phyloP scores from a whole-genome alignment of 1,140 invertebrate species.

The Cataglyphis hispanica region DNA sequence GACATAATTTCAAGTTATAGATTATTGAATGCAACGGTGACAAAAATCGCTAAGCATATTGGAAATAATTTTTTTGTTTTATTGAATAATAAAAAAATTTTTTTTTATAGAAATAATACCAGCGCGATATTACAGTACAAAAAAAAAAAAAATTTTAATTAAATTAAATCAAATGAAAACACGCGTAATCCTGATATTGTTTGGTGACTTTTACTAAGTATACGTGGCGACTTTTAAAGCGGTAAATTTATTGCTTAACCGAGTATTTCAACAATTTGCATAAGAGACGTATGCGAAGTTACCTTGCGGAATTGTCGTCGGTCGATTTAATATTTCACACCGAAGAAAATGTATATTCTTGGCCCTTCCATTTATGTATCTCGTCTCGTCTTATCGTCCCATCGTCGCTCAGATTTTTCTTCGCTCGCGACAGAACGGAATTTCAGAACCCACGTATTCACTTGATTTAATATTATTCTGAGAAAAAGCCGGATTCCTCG shows the following conservation, averaged over 20 bases:
- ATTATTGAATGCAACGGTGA: not conserved
- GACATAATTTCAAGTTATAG: not conserved
- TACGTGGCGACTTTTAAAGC: not conserved
- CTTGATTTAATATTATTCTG: slow-evolving; percentile 30
- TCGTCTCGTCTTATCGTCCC: slow-evolving; percentile 20
- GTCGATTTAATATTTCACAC: slow-evolving; percentile 53
- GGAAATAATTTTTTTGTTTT: not conserved
- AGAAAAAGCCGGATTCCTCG: not conserved
- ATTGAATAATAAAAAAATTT: slow-evolving; percentile 28
- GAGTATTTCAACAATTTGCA: slow-evolving; percentile 5
- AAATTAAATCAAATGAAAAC: not conserved
- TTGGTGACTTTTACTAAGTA: not conserved
- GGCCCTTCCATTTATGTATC: slow-evolving; percentile 39
- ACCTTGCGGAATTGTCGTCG: slow-evolving; percentile 28
- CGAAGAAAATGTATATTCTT: slow-evolving; percentile 28
- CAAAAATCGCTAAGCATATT: not conserved
- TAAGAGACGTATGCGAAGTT: slow-evolving; percentile 26
- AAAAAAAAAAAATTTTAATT: not conserved
- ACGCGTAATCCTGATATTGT: not conserved
- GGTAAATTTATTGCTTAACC: not conserved
- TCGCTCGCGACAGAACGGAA: slow-evolving; percentile 6
- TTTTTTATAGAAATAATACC: too few relatives aligned
- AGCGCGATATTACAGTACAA: too few relatives aligned
- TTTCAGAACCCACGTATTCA: slow-evolving; percentile 30
- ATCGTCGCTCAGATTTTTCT: slow-evolving; percentile 22